These are phyloP conservation scores for Netelia melanura DNA, from an alignment of 2,888 invertebrate species.

Conservation along the genomic window DNA sequence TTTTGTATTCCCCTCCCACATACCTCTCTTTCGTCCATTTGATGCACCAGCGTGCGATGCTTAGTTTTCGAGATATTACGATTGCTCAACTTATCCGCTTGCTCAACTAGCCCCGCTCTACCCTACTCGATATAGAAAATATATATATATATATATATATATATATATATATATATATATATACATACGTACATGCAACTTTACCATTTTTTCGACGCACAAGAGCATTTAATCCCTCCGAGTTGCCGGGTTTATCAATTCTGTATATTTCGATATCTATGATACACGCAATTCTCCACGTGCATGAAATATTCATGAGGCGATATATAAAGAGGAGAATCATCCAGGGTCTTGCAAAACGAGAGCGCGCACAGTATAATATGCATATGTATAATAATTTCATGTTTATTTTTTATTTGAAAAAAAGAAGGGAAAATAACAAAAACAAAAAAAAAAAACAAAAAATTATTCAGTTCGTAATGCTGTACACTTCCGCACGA, in stretches of 20 bases:
- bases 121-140: conserved; percentile 6
- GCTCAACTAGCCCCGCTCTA: no score
- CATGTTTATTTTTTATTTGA: not conserved
- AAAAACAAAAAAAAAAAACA: not conserved
- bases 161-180: conserved; percentile 7
- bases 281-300: conserved; percentile 37
- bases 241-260: conserved; percentile 30
- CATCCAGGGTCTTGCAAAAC: conserved; percentile 4
- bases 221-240: conserved; percentile 54
- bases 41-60: no score
- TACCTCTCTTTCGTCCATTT: no score
- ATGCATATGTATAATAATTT: not conserved
- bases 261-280: conserved; percentile 10
- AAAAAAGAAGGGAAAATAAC: not conserved
- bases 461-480: conserved; percentile 3
- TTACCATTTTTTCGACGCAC: conserved; percentile 27
- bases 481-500: conserved; percentile 20
- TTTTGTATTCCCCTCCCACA: no score
- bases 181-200: not conserved
- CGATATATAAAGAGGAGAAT: conserved; percentile 20
- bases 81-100: no score
- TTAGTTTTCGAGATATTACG: no score
- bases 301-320: conserved; percentile 59
- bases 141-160: not conserved
- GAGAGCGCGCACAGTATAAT: not conserved